Evolutionary conservation across 2,113 vertebrate species (phyloP).

Genomic region (Dissostichus mawsoni): DNA sequence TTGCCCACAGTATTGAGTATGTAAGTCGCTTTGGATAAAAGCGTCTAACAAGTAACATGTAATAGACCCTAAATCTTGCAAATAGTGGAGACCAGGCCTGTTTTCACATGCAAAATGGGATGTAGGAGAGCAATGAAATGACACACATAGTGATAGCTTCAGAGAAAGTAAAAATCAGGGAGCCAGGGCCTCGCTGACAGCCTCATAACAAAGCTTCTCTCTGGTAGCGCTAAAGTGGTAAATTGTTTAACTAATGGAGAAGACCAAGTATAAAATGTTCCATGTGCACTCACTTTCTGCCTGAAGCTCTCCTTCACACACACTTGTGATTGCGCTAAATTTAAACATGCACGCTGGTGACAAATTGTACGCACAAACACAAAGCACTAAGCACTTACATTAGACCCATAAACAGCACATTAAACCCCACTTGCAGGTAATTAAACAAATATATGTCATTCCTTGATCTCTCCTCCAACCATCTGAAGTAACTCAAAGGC

Average conservation of each 20-base stretch:
- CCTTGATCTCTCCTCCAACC: background rate
- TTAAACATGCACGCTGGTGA: background rate
- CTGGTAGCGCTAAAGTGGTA: conserved; percentile 38
- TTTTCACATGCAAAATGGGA: background rate
- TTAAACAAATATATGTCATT: conserved; percentile 39
- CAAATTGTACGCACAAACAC: conserved; percentile 2
- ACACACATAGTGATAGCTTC: background rate
- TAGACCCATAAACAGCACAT: conserved; percentile 36
- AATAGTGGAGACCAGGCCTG: background rate
- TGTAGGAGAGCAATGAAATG: background rate
- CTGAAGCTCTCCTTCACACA: background rate
- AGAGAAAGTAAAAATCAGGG: background rate
- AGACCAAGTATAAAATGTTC: conserved; percentile 6
- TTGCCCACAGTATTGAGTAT: no score
- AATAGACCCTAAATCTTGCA: background rate
- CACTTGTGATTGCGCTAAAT: background rate
- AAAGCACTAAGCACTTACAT: background rate
- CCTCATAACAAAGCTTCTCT: conserved; percentile 23
- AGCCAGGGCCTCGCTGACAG: background rate
- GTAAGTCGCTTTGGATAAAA: no score
- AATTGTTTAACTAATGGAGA: conserved; percentile 43
- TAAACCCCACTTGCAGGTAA: conserved; percentile 27
- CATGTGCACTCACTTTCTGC: background rate
- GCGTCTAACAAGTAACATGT: no score
- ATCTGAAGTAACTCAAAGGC: background rate